Base-by-base conservation (phyloP, 2,797 vertebrate genomes). In the Lutjanus argentimaculatus region DNA sequence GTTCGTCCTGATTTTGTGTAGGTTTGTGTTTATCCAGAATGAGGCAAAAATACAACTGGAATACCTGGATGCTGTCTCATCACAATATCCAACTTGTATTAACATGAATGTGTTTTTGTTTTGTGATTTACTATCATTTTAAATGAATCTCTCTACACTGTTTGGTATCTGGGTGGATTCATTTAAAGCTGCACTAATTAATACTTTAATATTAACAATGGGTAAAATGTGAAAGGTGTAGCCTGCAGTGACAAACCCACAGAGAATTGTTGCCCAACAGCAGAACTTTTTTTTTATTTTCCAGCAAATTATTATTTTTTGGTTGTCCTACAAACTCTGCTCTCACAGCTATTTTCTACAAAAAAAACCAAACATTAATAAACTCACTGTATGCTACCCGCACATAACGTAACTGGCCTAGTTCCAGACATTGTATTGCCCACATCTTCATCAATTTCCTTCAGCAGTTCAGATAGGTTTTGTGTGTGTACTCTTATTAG, bases 21-120 rank as follows among this genome's bases (percentile, higher is more conserved):
- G 57, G 53, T 80, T 62, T 76, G 21, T 80, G 66, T 87, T 76
- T 74, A 65, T 59, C 42, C 64, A 73, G 52, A 51, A 46, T 2
- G n/a, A 16, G 8, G 61, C 9, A 77, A 57, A 70, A 68, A 73
- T 56, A 77, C 45, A 68, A 9, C 40, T 40, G 48, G 48, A 66
- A 70, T 25, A 42, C 10, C 22, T 65, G 22, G 48, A 67, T 72
- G 48, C 71, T 80, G 6, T 70, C 55, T 69, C n/a, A 15, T 65
- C n/a, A 14, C 13, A 42, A 56, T 74, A 36, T 51, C 7, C 15
- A 25, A 57, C 40, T 48, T 53, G 3, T 15, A 74, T 51, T 22
- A 45, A 48, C 2, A 64, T 49, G 11, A 17, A 8, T 36, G n/a
- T 42, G 46, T 36, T 19, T 79, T 55, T 61, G 0, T 21, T 42